Percentiles rank a stretch among this genome's conserved stretches.
Conservation (phyloP, 2,888 invertebrate genomes). For the Tipula helvola region DNA sequence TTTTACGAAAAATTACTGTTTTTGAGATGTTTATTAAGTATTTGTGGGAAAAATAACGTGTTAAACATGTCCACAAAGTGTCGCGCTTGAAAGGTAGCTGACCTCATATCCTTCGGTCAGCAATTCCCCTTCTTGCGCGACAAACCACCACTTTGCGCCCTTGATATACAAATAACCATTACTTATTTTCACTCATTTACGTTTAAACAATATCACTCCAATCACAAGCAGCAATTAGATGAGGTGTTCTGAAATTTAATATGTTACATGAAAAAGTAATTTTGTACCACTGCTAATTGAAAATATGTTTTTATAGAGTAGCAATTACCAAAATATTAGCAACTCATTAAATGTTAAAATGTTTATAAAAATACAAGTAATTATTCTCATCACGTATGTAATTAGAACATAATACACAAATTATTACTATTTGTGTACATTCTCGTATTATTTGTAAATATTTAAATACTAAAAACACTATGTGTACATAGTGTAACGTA, state of each 20-base stretch:
- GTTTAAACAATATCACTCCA: too few species aligned
- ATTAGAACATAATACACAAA: not conserved
- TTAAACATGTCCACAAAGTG: too few species aligned
- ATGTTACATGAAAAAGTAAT: not conserved
- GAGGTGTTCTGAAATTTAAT: not conserved
- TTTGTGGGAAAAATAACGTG: too few species aligned
- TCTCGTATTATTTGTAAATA: not conserved
- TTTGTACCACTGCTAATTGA: not conserved
- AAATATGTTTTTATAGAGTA: not conserved
- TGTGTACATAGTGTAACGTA: not conserved
- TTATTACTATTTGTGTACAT: not conserved
- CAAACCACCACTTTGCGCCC: too few species aligned
- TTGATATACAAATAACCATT: too few species aligned
- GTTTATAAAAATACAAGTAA: not conserved
- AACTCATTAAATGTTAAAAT: not conserved
- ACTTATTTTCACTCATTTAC: too few species aligned
- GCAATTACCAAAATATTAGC: not conserved
- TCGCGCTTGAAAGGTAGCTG: too few species aligned
- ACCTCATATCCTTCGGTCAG: too few species aligned
- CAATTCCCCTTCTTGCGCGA: too few species aligned
- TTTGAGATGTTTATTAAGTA: too few species aligned
- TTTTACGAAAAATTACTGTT: too few species aligned
- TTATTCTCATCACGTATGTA: not conserved
- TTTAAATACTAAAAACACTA: not conserved
- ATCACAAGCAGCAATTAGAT: not conserved